phyloP scores from a whole-genome alignment of 2,113 vertebrate species.

The Ptilonorhynchus violaceus region DNA sequence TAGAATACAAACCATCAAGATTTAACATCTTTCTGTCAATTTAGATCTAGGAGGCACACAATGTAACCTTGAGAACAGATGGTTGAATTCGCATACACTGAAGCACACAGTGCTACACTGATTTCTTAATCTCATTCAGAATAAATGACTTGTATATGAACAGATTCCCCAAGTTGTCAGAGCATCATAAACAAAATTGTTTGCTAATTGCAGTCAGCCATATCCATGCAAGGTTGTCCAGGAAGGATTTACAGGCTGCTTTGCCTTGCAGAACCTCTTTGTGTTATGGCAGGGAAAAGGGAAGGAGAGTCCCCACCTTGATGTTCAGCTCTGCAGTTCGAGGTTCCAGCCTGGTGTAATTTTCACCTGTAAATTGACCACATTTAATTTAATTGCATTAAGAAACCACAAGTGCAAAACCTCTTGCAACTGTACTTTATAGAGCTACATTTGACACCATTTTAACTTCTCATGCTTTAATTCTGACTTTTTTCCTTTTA shows the following conservation, averaged over 20 bases:
- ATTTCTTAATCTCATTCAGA: constrained; percentile 62
- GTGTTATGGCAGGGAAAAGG: neutral
- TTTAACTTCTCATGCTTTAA: neutral
- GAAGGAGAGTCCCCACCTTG: neutral
- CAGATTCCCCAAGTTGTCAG: constrained; percentile 35
- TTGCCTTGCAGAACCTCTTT: neutral
- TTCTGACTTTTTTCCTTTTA: neutral
- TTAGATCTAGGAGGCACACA: neutral
- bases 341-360: neutral
- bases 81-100: constrained; percentile 41
- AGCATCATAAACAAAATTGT: constrained; percentile 49
- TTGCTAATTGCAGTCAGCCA: constrained; percentile 48
- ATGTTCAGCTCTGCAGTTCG: neutral
- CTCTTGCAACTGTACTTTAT: neutral
- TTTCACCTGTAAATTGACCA: neutral
- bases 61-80: constrained; percentile 50
- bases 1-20: constrained; percentile 10
- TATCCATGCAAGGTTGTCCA: neutral
- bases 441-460: neutral
- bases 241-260: constrained; percentile 28
- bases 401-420: neutral
- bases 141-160: constrained; percentile 57
- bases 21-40: constrained; percentile 42
- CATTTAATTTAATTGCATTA: neutral
- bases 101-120: constrained; percentile 17